Percentiles rank a stretch among this genome's conserved stretches.
Conservation (phyloP, 2,888 invertebrate species). For the Philhelius pedissequus region DNA sequence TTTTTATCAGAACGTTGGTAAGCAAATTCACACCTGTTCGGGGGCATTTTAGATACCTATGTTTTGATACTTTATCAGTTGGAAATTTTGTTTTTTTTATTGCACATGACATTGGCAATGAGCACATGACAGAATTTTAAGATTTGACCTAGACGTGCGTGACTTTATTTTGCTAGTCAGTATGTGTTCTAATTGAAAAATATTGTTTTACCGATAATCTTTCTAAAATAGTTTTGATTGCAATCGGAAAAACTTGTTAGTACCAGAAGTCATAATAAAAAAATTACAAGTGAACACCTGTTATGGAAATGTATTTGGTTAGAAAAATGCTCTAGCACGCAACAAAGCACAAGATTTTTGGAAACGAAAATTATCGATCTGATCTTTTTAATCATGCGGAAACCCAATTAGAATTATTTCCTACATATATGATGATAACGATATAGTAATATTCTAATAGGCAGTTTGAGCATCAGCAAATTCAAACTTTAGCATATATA, state of each 20-base stretch:
- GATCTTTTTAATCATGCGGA: neutral
- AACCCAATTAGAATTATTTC: neutral
- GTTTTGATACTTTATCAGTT: conserved; percentile 11
- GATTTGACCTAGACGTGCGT: conserved; percentile 28
- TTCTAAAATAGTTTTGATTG: neutral
- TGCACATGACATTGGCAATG: conserved; percentile 32
- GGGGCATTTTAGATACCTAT: conserved; percentile 15
- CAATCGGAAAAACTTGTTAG: neutral
- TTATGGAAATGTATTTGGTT: neutral
- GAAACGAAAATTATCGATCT: neutral
- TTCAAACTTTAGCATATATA: too few relatives aligned
- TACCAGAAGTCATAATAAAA: neutral
- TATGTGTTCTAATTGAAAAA: neutral
- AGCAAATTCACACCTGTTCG: conserved; percentile 26
- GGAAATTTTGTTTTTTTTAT: neutral
- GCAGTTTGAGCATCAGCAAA: too few relatives aligned
- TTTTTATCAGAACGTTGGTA: neutral
- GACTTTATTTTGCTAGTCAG: conserved; percentile 21
- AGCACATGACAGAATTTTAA: conserved; percentile 50
- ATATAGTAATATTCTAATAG: too few relatives aligned
- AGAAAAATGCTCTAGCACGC: neutral
- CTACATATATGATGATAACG: too few relatives aligned
- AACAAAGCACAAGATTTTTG: neutral
- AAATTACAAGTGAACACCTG: neutral
- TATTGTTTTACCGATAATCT: neutral